These are phyloP conservation scores for Lagodon rhomboides DNA, from an alignment of 2,797 vertebrate genomes.

Conservation along the genomic window DNA sequence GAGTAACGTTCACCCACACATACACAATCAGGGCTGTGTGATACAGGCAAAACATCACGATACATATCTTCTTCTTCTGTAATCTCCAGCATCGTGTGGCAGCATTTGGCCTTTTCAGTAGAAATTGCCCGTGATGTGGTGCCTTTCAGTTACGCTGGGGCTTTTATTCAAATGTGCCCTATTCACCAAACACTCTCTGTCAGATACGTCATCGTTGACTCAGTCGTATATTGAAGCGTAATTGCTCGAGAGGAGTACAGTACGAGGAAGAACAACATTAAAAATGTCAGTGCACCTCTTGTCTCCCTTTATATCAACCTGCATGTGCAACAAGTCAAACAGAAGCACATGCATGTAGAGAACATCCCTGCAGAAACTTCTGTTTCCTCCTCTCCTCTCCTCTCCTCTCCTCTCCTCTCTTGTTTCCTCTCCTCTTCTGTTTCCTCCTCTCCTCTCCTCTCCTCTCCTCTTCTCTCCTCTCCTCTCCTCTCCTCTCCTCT, in stretches of 20 bases:
- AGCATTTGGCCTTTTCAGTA: neutral
- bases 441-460: too few species aligned
- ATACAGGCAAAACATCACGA: neutral
- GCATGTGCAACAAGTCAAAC: constrained; percentile 7
- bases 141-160: neutral
- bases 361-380: neutral
- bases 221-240: constrained; percentile 10
- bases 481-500: too few species aligned
- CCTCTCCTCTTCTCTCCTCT: too few species aligned
- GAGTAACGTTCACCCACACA: constrained; percentile 73
- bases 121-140: constrained; percentile 9
- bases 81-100: neutral
- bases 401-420: too few species aligned
- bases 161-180: neutral
- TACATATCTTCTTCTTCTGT: neutral
- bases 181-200: constrained; percentile 28
- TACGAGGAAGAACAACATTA: neutral
- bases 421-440: too few species aligned
- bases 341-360: neutral
- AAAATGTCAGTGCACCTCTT: constrained; percentile 11
- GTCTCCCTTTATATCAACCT: neutral
- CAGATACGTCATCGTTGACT: constrained; percentile 41
- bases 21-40: constrained; percentile 4
- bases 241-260: constrained; percentile 23
- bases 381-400: too few species aligned